phyloP scores from a whole-genome alignment of 2,797 vertebrate species.

The Pangasius macronema region DNA sequence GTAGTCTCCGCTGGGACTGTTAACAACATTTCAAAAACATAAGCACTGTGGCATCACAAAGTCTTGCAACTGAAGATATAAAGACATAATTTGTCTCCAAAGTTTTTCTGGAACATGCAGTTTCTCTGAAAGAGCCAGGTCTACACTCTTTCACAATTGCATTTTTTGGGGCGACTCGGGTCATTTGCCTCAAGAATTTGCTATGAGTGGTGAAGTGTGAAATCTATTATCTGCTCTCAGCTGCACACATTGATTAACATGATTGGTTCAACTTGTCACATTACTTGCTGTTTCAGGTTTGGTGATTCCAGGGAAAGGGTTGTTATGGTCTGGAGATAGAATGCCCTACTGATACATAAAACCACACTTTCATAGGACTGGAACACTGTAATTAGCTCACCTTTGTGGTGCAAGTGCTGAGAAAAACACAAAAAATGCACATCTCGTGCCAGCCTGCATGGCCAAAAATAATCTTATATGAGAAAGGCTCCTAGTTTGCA shows the following conservation, averaged over 20 bases:
- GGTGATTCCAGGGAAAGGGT: background rate
- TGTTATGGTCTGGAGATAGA: background rate
- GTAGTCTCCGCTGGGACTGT: slow-evolving; percentile 50
- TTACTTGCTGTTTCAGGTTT: background rate
- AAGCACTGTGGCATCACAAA: background rate
- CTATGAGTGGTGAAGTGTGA: background rate
- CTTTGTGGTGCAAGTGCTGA: background rate
- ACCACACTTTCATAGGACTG: background rate
- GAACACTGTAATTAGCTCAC: background rate
- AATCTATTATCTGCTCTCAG: background rate
- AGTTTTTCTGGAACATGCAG: background rate
- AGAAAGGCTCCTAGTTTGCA: background rate
- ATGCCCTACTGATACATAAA: background rate
- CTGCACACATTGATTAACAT: background rate
- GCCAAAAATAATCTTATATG: background rate
- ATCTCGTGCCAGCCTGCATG: background rate
- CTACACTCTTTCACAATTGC: background rate
- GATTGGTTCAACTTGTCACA: background rate
- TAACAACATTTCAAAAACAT: background rate
- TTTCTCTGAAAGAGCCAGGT: background rate
- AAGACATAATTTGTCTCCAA: background rate
- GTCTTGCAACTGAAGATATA: background rate
- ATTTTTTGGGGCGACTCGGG: background rate
- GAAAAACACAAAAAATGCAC: background rate
- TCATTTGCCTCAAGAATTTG: background rate